Evolutionary conservation across 2,113 vertebrate species (phyloP).

Genomic region (Gallinago media): DNA sequence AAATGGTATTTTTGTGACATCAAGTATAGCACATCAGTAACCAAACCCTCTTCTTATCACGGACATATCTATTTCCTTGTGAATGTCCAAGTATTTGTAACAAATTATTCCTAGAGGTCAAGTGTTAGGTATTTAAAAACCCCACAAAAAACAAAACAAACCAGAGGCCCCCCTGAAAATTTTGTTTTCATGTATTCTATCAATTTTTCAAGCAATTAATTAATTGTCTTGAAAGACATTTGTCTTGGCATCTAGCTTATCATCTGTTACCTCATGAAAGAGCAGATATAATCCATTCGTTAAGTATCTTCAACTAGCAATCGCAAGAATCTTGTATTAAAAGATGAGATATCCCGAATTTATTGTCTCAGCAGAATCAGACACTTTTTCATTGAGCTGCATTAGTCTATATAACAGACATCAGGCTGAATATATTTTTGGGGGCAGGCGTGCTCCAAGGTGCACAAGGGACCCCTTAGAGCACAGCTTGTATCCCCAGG

Average conservation of each 20-base stretch:
- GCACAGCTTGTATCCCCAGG: background rate
- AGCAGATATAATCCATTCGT: background rate
- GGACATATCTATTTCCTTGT: background rate
- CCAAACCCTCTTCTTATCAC: background rate
- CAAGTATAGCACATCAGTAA: background rate
- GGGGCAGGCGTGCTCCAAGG: background rate
- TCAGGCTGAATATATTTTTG: background rate
- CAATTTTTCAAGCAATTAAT: background rate
- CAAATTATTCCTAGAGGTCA: background rate
- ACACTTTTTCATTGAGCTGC: background rate
- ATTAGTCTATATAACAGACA: background rate
- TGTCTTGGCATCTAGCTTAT: background rate
- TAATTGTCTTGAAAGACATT: background rate
- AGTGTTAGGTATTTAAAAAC: background rate
- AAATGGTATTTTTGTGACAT: constrained; percentile 12
- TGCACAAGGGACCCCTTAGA: background rate
- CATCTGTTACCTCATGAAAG: background rate
- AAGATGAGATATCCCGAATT: background rate
- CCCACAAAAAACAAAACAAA: too few species aligned
- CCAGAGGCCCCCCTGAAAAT: background rate
- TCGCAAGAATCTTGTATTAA: background rate
- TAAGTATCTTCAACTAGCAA: background rate
- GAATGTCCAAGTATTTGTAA: background rate
- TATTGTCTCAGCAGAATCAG: background rate
- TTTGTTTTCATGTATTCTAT: background rate